Percentiles rank a stretch among this genome's conserved stretches.
These are phyloP conservation scores for Danio jaintianensis DNA, from an alignment of 2,797 vertebrate genomes.

Conservation along the genomic window DNA sequence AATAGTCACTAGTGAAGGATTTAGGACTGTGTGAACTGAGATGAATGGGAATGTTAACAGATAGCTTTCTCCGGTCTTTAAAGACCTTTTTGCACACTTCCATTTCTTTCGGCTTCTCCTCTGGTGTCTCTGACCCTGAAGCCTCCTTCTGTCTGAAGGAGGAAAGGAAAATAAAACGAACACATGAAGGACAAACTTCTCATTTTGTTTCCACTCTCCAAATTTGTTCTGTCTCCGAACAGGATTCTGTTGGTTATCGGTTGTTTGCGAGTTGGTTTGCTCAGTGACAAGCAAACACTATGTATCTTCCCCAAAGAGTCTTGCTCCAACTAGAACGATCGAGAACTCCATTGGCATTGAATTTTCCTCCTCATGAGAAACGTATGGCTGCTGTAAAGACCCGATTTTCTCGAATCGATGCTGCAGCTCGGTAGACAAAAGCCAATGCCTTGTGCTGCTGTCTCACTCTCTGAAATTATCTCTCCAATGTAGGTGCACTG, in stretches of 20 bases:
- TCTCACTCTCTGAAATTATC: conserved; percentile 57
- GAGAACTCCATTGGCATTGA: conserved; percentile 38
- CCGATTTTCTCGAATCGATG: conserved; percentile 53
- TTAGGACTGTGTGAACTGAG: conserved; percentile 4
- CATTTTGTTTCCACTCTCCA: background rate
- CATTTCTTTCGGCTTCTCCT: conserved; percentile 21
- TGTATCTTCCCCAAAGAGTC: conserved; percentile 31
- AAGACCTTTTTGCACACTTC: conserved; percentile 21
- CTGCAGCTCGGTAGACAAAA: conserved; percentile 55
- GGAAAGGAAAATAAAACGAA: conserved; percentile 21
- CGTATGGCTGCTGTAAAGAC: conserved; percentile 50
- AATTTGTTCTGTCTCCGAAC: background rate
- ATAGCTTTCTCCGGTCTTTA: conserved; percentile 10
- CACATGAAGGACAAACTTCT: conserved; percentile 11
- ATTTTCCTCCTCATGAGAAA: conserved; percentile 46
- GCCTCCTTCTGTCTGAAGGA: conserved; percentile 31
- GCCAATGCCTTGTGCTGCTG: conserved; percentile 43
- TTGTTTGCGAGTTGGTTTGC: conserved; percentile 46
- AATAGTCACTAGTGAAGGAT: background rate
- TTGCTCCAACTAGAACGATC: conserved; percentile 41
- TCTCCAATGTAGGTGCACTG: conserved; percentile 38
- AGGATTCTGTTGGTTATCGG: conserved; percentile 3
- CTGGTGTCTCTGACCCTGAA: conserved; percentile 1
- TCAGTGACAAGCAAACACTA: conserved; percentile 13
- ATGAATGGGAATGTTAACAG: background rate